Evolutionary conservation across 2,113 vertebrate genomes (phyloP).

Genomic region (Columba janthina): DNA sequence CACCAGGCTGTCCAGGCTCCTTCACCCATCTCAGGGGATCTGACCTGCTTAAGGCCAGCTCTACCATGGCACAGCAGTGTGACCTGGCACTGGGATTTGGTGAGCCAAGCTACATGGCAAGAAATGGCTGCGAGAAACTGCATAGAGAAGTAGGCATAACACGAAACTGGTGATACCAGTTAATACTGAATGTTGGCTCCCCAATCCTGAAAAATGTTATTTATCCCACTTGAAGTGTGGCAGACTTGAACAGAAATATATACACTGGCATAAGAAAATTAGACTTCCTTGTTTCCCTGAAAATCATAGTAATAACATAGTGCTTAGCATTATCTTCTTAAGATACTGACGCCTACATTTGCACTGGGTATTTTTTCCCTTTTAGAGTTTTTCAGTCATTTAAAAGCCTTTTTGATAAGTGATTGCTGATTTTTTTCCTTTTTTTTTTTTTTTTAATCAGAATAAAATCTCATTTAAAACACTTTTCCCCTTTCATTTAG

Average conservation of each 20-base stretch:
- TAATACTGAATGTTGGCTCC: not conserved
- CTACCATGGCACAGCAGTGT: not conserved
- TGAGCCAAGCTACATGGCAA: not conserved
- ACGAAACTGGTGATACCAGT: not conserved
- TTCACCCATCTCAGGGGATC: not conserved
- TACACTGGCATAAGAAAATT: not conserved
- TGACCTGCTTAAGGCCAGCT: not conserved
- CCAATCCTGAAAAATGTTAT: not conserved
- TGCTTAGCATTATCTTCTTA: slow-evolving; percentile 36
- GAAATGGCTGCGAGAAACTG: not conserved
- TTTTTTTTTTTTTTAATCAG: not conserved
- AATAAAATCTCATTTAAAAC: slow-evolving; percentile 27
- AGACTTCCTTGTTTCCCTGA: not conserved
- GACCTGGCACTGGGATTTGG: fast-evolving
- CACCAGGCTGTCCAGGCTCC: not conserved
- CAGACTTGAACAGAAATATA: not conserved
- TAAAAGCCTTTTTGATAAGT: not conserved
- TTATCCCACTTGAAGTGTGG: not conserved
- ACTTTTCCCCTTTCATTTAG: not conserved
- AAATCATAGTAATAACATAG: not conserved
- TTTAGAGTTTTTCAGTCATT: not conserved
- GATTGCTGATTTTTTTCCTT: not conserved
- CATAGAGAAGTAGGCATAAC: not conserved
- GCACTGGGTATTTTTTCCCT: not conserved
- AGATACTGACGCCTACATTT: not conserved